Evolutionary conservation across 2,797 vertebrate genomes (phyloP).

Genomic region (Tenualosa thibaudeaui): DNA sequence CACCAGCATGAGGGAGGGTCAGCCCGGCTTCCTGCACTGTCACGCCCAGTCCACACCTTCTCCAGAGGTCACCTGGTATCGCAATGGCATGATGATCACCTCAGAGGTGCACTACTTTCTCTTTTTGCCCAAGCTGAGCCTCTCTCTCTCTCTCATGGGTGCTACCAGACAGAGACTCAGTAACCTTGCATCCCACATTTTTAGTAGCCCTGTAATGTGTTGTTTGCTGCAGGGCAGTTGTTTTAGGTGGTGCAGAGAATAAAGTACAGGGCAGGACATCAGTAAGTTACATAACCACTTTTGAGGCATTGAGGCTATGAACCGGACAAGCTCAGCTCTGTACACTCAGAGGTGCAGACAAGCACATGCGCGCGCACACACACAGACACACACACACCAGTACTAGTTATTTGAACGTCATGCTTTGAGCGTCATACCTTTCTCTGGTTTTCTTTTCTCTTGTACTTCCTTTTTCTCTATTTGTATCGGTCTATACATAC

Average conservation of each 20-base stretch:
- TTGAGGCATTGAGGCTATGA: background rate
- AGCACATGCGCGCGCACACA: background rate
- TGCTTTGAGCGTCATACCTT: background rate
- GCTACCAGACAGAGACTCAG: background rate
- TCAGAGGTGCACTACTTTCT: slow-evolving; percentile 75
- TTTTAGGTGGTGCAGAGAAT: background rate
- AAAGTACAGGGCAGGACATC: background rate
- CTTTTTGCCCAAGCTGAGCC: background rate
- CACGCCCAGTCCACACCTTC: slow-evolving; percentile 83
- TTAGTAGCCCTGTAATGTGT: background rate
- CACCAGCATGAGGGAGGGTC: slow-evolving; percentile 89
- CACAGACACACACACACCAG: background rate
- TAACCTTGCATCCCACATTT: background rate
- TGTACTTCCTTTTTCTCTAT: background rate
- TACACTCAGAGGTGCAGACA: too few species aligned
- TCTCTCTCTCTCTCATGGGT: background rate
- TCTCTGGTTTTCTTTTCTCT: background rate
- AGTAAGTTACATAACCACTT: background rate
- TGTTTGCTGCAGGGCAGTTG: background rate
- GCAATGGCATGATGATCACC: slow-evolving; percentile 77
- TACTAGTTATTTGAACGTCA: background rate
- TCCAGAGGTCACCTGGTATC: slow-evolving; percentile 85
- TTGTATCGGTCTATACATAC: background rate
- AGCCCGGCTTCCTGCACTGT: slow-evolving; percentile 91
- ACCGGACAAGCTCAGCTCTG: background rate